Evolutionary conservation across 1,140 invertebrate genomes (phyloP).

Genomic region (Rhyacophila brunnea): DNA sequence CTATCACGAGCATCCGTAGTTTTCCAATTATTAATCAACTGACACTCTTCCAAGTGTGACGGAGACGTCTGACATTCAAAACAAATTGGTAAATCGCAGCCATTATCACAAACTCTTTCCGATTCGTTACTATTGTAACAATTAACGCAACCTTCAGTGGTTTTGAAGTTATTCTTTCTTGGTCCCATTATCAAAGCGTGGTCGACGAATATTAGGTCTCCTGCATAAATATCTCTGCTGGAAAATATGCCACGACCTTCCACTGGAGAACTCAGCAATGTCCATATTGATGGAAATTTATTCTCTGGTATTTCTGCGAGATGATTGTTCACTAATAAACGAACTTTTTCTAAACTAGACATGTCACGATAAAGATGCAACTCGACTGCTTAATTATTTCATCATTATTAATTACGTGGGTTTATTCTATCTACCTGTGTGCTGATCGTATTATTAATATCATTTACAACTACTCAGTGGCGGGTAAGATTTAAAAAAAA

Average conservation of each 20-base stretch:
- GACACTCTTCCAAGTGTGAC: slow-evolving; percentile 60
- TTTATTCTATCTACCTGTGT: no score
- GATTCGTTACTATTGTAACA: slow-evolving; percentile 55
- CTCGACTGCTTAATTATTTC: slow-evolving; percentile 3
- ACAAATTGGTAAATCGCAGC: slow-evolving; percentile 62
- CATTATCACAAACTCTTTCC: slow-evolving; percentile 52
- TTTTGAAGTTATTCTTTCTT: slow-evolving; percentile 46
- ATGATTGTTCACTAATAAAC: slow-evolving; percentile 23
- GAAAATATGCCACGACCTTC: slow-evolving; percentile 68
- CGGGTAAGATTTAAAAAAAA: no score
- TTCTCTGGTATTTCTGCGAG: slow-evolving; percentile 23
- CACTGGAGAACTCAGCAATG: slow-evolving; percentile 53
- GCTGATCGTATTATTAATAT: no score
- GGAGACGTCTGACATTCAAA: slow-evolving; percentile 56
- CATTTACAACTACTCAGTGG: no score
- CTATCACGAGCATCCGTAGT: slow-evolving; percentile 51
- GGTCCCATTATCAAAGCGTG: slow-evolving; percentile 65
- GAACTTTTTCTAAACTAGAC: slow-evolving; percentile 12
- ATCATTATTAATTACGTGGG: no score
- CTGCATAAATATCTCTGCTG: slow-evolving; percentile 58
- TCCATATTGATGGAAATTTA: slow-evolving; percentile 39
- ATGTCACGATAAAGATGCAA: slow-evolving; percentile 4
- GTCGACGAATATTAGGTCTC: slow-evolving; percentile 69
- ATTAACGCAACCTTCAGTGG: slow-evolving; percentile 54
- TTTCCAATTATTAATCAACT: slow-evolving; percentile 54